Percentiles rank a stretch among this genome's conserved stretches.
phyloP scores from a whole-genome alignment of 2,797 vertebrate genomes.

The Thamnophis elegans region DNA sequence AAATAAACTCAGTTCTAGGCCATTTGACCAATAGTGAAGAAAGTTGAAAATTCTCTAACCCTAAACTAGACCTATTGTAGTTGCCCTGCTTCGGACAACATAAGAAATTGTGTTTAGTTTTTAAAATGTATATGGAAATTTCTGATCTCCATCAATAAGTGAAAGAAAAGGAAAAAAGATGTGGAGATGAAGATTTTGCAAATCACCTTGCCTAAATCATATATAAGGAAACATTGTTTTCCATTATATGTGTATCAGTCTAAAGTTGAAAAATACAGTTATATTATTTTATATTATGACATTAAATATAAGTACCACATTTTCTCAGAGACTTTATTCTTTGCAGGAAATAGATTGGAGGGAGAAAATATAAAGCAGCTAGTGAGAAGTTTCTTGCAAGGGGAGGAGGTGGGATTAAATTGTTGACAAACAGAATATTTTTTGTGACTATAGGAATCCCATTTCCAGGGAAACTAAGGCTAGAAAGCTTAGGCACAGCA shows the following conservation, averaged over 20 bases:
- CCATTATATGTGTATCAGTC: not conserved
- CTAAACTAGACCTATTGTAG: not conserved
- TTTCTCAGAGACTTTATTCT: conserved; percentile 15
- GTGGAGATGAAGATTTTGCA: no score
- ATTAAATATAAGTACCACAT: not conserved
- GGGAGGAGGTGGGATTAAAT: conserved; percentile 29
- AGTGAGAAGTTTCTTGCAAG: conserved; percentile 16
- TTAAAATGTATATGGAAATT: not conserved
- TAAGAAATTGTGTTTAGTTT: not conserved
- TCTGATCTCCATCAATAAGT: not conserved
- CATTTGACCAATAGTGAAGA: not conserved
- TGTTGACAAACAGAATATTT: conserved; percentile 47
- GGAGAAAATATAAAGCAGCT: not conserved
- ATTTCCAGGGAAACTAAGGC: conserved; percentile 60
- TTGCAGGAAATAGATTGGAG: conserved; percentile 20
- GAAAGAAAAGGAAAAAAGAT: not conserved
- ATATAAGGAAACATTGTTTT: not conserved
- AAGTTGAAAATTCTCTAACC: not conserved
- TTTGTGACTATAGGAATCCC: conserved; percentile 46
- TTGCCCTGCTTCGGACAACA: not conserved
- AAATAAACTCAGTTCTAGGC: not conserved
- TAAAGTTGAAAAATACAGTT: not conserved
- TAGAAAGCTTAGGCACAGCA: conserved; percentile 62
- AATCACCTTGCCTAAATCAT: not conserved
- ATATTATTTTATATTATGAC: not conserved